Evolutionary conservation across 1,140 invertebrate genomes (phyloP).

Genomic region (Neodiprion virginianus): DNA sequence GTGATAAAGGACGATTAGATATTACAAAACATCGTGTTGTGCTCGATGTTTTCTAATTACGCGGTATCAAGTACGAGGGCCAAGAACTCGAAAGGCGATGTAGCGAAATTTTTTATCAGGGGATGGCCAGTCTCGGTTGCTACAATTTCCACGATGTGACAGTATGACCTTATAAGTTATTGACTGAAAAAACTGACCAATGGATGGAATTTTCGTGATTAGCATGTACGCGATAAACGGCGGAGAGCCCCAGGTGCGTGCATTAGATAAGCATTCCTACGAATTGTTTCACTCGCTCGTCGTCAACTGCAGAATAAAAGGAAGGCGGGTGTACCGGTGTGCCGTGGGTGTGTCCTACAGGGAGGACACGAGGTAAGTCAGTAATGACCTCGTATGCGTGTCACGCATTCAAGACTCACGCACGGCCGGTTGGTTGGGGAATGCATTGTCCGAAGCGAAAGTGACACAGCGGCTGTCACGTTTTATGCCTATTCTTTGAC

Average conservation of each 20-base stretch:
- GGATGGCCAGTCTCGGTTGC: too few species aligned
- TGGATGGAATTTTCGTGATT: too few species aligned
- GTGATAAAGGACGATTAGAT: neutral
- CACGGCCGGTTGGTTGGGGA: neutral
- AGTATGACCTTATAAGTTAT: too few species aligned
- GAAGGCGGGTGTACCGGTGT: neutral
- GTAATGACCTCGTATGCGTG: conserved; percentile 5
- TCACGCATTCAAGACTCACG: conserved; percentile 6
- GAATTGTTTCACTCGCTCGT: neutral
- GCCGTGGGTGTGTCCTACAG: neutral
- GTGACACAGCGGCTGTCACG: neutral
- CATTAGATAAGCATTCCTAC: neutral
- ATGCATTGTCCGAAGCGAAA: neutral
- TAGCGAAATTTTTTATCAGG: too few species aligned
- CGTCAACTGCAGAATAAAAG: neutral
- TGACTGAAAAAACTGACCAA: too few species aligned
- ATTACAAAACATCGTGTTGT: neutral
- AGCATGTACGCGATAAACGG: too few species aligned
- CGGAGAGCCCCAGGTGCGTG: too few species aligned
- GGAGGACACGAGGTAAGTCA: neutral
- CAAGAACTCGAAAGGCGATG: too few species aligned
- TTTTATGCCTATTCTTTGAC: neutral
- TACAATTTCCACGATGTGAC: too few species aligned
- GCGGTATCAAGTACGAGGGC: too few species aligned
- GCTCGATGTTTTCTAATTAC: too few species aligned